A percentile compares a stretch with the other conserved stretches of the same genome.
Evolutionary conservation across 53 echinoderm and acorn worm species (phyloP).

Genomic region (Holothuria scabra): DNA sequence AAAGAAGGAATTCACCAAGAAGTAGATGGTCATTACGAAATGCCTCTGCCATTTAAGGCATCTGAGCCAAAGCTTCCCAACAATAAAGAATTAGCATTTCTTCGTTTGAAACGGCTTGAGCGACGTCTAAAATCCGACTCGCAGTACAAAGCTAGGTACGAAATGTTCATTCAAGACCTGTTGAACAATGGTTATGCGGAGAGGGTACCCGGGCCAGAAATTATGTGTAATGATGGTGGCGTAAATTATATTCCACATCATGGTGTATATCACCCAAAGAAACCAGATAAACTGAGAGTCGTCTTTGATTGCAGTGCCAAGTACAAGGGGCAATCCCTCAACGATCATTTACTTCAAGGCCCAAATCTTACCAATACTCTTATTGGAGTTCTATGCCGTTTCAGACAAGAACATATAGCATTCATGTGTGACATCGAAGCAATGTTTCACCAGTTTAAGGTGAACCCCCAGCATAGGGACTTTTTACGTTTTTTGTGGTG

Average conservation of each 20-base stretch:
- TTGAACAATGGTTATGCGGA: constrained; percentile 12
- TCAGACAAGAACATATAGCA: too few relatives aligned
- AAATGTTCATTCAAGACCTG: constrained; percentile 20
- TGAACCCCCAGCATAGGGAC: constrained; percentile 1
- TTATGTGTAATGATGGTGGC: neutral
- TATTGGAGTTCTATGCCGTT: constrained; percentile 30
- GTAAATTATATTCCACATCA: constrained; percentile 41
- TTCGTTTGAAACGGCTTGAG: neutral
- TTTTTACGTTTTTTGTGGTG: too few relatives aligned
- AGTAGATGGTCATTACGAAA: constrained; percentile 47
- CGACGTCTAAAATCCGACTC: constrained; percentile 25
- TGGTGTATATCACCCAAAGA: constrained; percentile 33
- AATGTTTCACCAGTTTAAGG: too few relatives aligned
- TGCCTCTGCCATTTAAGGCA: constrained; percentile 37
- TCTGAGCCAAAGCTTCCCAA: constrained; percentile 34
- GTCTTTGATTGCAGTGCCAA: too few relatives aligned
- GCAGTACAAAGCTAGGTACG: constrained; percentile 31
- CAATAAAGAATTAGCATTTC: constrained; percentile 44
- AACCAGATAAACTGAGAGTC: too few relatives aligned
- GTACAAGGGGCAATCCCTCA: constrained; percentile 19
- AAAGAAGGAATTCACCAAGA: neutral
- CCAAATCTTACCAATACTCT: constrained; percentile 1
- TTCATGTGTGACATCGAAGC: constrained; percentile 45
- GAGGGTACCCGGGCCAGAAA: too few relatives aligned
- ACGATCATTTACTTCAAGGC: neutral